Base-by-base conservation (phyloP, 2,888 invertebrate genomes). In the Brachyptera risi region DNA sequence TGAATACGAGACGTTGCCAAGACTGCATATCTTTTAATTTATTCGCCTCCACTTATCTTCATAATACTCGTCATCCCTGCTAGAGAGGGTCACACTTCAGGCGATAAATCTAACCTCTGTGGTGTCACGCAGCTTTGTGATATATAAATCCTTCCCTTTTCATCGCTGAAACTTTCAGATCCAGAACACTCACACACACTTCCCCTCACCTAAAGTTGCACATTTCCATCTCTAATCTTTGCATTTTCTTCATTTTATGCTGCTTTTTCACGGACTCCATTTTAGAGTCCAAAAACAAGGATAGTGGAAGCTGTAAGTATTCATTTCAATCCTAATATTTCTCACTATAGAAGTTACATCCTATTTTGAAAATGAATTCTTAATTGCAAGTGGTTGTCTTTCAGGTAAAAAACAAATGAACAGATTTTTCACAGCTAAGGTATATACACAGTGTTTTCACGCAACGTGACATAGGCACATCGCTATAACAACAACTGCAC, bases 21-120 rank as follows among this genome's bases (percentile, higher is more conserved):
- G 50, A 44, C 17, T 40, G 56, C 63, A 60, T 64, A 64, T 64
- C 61, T 64, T 64, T 64, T 64, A 64, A 64, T 64, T 64, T 62
- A 64, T 64, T 62, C 64, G 15, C 11, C 37, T 57, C 49, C 57
- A 62, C 62, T 64, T 64, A 64, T 64, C 64, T 64, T 64, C 60
- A 62, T 62, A 56, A 60, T 26, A 21, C 58, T 60, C 58, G 61
- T 62, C 61, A 64, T 57, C 24, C 50, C 38, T 35, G 40, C n/a
- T n/a, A 1, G 4, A 44, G 19, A 60, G 44, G n/a, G 24, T 44
- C 58, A 19, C 62, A 47, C 59, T 56, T 56, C 26, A n/a, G 21
- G 47, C 44, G 57, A 44, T 47, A 47, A 44, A 38, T 50, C 50
- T 26, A n/a, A 11, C 35, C n/a, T n/a, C 21, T 3, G 9, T 24